Percentiles rank a stretch among this genome's conserved stretches.
Conservation (phyloP, 2,888 invertebrate species). For the Spisula solida region DNA sequence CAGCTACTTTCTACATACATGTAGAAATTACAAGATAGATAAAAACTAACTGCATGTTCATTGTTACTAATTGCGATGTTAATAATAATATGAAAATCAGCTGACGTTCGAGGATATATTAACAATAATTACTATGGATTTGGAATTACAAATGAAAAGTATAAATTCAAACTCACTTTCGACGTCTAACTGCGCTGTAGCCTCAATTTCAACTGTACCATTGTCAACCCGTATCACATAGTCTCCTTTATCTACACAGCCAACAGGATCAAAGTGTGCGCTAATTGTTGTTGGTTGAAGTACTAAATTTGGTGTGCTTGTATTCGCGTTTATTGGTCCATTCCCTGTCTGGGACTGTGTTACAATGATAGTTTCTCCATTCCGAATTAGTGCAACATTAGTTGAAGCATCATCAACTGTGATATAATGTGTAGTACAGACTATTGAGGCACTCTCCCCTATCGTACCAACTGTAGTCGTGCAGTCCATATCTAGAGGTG, state of each 20-base stretch:
- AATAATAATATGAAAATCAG: too few relatives aligned
- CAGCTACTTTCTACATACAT: too few relatives aligned
- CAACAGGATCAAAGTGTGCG: neutral
- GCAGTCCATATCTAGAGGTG: neutral
- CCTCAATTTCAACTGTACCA: neutral
- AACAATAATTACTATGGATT: too few relatives aligned
- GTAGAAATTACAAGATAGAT: too few relatives aligned
- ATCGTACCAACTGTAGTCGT: neutral
- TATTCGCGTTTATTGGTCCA: neutral
- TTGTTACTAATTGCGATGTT: too few relatives aligned
- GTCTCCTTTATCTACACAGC: neutral
- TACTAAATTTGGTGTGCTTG: neutral
- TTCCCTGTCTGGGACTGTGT: neutral
- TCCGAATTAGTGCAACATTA: neutral
- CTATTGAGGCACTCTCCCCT: neutral
- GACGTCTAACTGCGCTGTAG: neutral
- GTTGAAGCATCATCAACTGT: neutral
- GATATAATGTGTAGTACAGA: neutral
- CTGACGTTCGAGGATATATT: too few relatives aligned
- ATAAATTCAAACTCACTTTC: neutral
- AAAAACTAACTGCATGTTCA: too few relatives aligned
- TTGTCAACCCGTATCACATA: neutral
- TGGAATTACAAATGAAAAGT: too few relatives aligned
- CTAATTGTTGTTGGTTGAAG: neutral
- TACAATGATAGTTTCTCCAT: neutral